Percentiles rank a stretch among this genome's conserved stretches.
Conservation (phyloP, 2,888 invertebrate genomes). For the Tachina grossa region DNA sequence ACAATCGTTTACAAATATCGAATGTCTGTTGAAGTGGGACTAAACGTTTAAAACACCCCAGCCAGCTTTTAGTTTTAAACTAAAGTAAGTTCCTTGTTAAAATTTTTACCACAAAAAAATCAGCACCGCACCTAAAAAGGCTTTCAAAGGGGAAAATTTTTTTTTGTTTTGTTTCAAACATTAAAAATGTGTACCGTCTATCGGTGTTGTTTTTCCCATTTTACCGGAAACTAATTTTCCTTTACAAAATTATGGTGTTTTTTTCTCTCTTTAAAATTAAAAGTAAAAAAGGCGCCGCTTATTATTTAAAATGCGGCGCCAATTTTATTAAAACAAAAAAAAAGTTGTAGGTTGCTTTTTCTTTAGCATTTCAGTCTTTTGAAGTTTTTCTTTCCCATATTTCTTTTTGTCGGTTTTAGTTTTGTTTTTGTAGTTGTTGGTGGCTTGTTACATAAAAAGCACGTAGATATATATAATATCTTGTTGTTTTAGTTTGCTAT, state of each 20-base stretch:
- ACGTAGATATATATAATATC: constrained; percentile 1
- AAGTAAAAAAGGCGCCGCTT: constrained; percentile 53
- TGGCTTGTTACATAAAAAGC: constrained; percentile 45
- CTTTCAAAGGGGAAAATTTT: constrained; percentile 26
- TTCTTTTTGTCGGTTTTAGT: constrained; percentile 31
- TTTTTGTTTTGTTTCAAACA: constrained; percentile 22
- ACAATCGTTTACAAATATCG: too few species aligned
- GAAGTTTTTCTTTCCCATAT: constrained; percentile 16
- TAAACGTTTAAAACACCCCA: too few species aligned
- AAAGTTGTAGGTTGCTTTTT: neutral
- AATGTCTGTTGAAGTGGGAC: too few species aligned
- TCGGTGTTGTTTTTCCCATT: constrained; percentile 5
- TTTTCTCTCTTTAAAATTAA: neutral
- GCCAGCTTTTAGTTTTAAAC: neutral
- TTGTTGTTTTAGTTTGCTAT: constrained; percentile 38
- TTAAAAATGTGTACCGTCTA: constrained; percentile 48
- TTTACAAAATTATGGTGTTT: neutral
- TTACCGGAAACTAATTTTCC: constrained; percentile 60
- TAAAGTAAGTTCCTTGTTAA: neutral
- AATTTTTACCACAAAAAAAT: neutral
- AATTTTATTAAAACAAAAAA: constrained; percentile 51
- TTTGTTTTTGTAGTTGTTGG: constrained; percentile 24
- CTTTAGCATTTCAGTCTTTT: constrained; percentile 34
- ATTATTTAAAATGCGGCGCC: constrained; percentile 69
- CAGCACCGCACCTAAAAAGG: constrained; percentile 32